These are phyloP conservation scores for Maniola jurtina DNA, from an alignment of 1,140 invertebrate species.

Conservation along the genomic window DNA sequence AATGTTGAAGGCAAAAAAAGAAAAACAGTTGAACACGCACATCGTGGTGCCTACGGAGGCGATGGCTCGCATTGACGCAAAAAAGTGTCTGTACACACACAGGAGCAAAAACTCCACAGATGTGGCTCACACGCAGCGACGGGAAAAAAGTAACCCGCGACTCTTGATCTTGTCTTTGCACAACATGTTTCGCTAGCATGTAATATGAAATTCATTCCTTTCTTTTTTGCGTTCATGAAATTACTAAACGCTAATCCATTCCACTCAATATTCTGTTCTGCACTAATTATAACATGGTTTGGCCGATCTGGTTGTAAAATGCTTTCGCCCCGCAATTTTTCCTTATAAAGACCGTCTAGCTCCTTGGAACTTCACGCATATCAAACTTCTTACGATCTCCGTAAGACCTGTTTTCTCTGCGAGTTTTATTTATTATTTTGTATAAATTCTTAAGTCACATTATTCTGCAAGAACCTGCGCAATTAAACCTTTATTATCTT, in stretches of 20 bases:
- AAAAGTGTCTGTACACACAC: constrained; percentile 39
- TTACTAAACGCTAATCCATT: constrained; percentile 15
- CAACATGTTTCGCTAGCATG: constrained; percentile 20
- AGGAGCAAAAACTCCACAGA: constrained; percentile 50
- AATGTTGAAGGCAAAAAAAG: constrained; percentile 46
- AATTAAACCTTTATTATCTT: constrained; percentile 29
- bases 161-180: constrained; percentile 26
- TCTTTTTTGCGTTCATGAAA: constrained; percentile 22
- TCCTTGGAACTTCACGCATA: neutral
- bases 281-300: neutral
- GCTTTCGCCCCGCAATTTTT: neutral
- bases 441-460: constrained; percentile 20
- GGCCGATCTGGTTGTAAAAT: neutral
- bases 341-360: neutral
- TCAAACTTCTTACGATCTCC: constrained; percentile 1
- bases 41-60: constrained; percentile 42
- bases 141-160: constrained; percentile 48
- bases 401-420: constrained; percentile 9
- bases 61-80: constrained; percentile 35
- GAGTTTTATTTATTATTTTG: constrained; percentile 19
- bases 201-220: constrained; percentile 24
- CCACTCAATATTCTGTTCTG: constrained; percentile 1
- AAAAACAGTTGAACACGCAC: constrained; percentile 48
- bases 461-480: constrained; percentile 21
- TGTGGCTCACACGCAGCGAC: constrained; percentile 65